Percentiles rank a stretch among this genome's conserved stretches.
phyloP scores from a whole-genome alignment of 2,888 invertebrate genomes.

The Arrhopalites spinosus region DNA sequence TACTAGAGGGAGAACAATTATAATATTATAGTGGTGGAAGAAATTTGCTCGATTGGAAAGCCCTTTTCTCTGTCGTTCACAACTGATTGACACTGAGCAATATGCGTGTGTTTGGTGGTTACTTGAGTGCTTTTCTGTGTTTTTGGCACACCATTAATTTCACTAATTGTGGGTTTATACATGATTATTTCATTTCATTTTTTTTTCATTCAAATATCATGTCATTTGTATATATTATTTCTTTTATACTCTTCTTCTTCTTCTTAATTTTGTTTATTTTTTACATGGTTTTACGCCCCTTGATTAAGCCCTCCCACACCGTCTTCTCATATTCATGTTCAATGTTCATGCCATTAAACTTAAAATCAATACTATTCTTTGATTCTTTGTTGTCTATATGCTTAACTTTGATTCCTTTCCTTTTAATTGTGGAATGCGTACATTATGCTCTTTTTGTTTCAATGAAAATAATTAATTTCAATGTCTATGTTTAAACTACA shows the following conservation, averaged over 20 bases:
- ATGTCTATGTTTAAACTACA: neutral
- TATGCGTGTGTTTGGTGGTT: constrained; percentile 38
- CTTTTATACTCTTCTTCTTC: neutral
- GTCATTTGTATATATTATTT: neutral
- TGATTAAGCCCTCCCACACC: no score
- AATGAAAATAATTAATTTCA: neutral
- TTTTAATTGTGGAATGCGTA: no score
- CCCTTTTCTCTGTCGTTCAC: constrained; percentile 36
- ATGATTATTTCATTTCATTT: constrained; percentile 25
- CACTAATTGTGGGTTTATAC: constrained; percentile 47
- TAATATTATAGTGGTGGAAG: neutral
- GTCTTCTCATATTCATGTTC: neutral
- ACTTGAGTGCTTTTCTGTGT: constrained; percentile 51
- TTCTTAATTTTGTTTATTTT: neutral
- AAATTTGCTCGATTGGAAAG: constrained; percentile 37
- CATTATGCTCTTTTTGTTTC: no score
- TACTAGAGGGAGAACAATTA: neutral
- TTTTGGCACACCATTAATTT: constrained; percentile 50
- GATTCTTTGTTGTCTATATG: no score
- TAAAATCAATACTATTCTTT: no score
- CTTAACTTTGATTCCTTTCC: no score
- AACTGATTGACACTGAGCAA: constrained; percentile 28
- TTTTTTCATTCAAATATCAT: neutral
- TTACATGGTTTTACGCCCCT: neutral
- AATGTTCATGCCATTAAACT: neutral